Evolutionary conservation across 2,797 vertebrate genomes (phyloP), one percentile per base, ranked within the genome.

Genomic region (Australoheros facetus): DNA sequence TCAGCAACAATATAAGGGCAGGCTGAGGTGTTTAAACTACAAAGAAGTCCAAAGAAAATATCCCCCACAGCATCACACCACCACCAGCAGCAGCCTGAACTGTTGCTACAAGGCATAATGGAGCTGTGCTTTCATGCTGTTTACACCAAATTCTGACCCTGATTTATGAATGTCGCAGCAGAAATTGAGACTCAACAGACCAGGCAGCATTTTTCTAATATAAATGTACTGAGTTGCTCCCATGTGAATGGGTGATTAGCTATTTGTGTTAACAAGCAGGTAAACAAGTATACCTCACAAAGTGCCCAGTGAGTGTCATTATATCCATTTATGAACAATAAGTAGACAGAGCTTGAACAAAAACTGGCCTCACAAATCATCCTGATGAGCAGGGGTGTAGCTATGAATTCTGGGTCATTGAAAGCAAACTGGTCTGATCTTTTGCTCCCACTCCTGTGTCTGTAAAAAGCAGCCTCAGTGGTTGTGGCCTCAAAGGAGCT

Each of bases 251-350:
- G 60, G 39, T 45, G 39, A 64, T 45, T 64, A 17, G 23, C 45
- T 64, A 16, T 23, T 45, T 10, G 23, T 3, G 10, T 66, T 66
- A 48, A 66, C 42, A 28, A 66, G 42, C 62, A 48, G 42, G 23
- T 48, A 42, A 66, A 66, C 42, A 48, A 48, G 16, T 19, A 4
- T 16, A 66, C 42, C 23, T 66, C 48, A 66, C 9, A 48, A 28
- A 28, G 23, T 4, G 16, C 19, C 42, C 48, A 16, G 9, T 66
- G 62, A 66, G 23, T 66, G 62, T 30, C 6, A 26, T 32, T 4
- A 51, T 69, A 69, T 51, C 64, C 26, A n/a, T 69, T 69, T 69
- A 69, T 51, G 45, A 51, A 30, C 26, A 69, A 30, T 51, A 69
- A 51, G 42, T 12, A 51, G 42, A 5, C 42, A 30, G 5, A 0